Evolutionary conservation across 2,888 invertebrate genomes (phyloP), one percentile per base, ranked within the genome.

Genomic region (Cacoxenus indagator): DNA sequence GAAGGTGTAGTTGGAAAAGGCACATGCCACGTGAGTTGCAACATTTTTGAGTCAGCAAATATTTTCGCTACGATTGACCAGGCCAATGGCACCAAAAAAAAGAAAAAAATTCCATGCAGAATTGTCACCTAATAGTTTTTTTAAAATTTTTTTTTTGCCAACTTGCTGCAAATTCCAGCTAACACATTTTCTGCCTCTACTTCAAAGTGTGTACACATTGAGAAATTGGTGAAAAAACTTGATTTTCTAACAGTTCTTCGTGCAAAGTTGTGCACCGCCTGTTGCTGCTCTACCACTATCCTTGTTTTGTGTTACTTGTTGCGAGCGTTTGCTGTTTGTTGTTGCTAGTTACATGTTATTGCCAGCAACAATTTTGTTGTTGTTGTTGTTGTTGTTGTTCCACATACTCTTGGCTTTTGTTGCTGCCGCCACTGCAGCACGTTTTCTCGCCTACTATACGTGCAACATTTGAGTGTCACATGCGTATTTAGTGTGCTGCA

Each of bases 241-340:
- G 67, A 61, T 67, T 67, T 67, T 61, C 67, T 67, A 67, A 67
- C 67, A 67, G 67, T 67, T 61, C 48, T 67, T 65, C 51, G 24
- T 9, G 43, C 43, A 37, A 19, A 45, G 29, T 27, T 46, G 27
- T 43, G 17, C 8, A 22, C 4, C 24, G 54, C 11, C 11, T 59
- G 59, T 59, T n/a, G 55, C 29, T 48, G 6, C 19, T 8, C n/a
- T n/a, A n/a, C n/a, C n/a, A n/a, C n/a, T n/a, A n/a, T n/a, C n/a
- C n/a, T n/a, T n/a, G n/a, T n/a, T 51, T 43, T 43, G n/a, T 43
- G 11, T 43, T 43, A 43, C 45, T 43, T 43, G 45, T 1, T 2
- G 11, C 11, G 45, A n/a, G 14, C 4, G 11, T n/a, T n/a, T 43
- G n/a, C n/a, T n/a, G n/a, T n/a, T n/a, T n/a, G n/a, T n/a, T n/a